phyloP scores from a whole-genome alignment of 2,888 invertebrate species.

The Ichneumoninae sp. region DNA sequence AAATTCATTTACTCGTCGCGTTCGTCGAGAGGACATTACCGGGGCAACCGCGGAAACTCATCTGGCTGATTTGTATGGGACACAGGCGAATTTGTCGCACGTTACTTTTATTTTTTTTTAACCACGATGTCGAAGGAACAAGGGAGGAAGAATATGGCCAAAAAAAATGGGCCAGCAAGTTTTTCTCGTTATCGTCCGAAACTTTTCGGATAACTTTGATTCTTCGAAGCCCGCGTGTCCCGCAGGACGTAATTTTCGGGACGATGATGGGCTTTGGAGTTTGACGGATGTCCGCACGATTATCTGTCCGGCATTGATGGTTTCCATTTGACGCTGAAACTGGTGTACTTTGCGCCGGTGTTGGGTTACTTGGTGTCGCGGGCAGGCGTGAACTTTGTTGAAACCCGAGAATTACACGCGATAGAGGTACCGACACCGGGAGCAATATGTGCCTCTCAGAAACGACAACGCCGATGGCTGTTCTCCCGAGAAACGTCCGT shows the following conservation, averaged over 20 bases:
- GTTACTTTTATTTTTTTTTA: not conserved
- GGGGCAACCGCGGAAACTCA: not conserved
- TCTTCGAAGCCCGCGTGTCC: not conserved
- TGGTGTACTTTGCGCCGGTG: conserved; percentile 12
- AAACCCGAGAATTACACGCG: conserved; percentile 64
- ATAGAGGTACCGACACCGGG: conserved; percentile 39
- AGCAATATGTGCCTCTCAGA: conserved; percentile 56
- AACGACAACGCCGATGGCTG: not conserved
- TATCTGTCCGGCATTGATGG: conserved; percentile 36
- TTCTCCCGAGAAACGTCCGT: conserved; percentile 3
- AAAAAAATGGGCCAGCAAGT: not conserved
- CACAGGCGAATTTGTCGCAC: conserved; percentile 24
- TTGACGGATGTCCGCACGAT: conserved; percentile 53
- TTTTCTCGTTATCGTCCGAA: not conserved
- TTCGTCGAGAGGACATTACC: conserved; percentile 9
- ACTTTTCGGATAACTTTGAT: conserved; percentile 4
- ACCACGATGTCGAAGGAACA: not conserved
- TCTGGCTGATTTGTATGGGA: conserved; percentile 16
- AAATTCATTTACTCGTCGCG: conserved; percentile 53
- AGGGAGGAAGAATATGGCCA: not conserved
- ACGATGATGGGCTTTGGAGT: conserved; percentile 46
- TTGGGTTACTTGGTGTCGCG: conserved; percentile 18
- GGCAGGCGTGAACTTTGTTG: conserved; percentile 56
- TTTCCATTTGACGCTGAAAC: conserved; percentile 40
- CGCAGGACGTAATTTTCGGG: not conserved